Evolutionary conservation across 2,113 vertebrate genomes (phyloP).

Genomic region (Nematolebias whitei): DNA sequence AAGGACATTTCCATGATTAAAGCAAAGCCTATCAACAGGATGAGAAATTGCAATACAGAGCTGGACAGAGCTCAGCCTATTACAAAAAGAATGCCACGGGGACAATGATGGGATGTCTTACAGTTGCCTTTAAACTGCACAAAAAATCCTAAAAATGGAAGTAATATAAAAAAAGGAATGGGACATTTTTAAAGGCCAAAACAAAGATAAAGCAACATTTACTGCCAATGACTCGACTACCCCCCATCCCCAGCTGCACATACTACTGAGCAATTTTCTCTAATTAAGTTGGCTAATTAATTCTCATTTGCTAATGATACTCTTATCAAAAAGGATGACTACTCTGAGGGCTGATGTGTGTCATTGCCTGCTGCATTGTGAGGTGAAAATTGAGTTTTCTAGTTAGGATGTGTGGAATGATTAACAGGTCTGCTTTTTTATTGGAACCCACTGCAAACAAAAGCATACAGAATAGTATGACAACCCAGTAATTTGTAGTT

Average conservation of each 20-base stretch:
- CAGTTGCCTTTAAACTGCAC: not conserved
- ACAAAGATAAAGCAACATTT: not conserved
- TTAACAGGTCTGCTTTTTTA: slow-evolving; percentile 60
- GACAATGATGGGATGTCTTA: not conserved
- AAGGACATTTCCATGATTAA: slow-evolving; percentile 40
- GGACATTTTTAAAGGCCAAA: not conserved
- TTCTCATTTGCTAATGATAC: slow-evolving; percentile 71
- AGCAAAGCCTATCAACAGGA: slow-evolving; percentile 8
- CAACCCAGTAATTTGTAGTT: slow-evolving; percentile 3
- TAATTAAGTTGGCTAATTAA: slow-evolving; percentile 74
- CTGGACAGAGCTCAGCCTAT: slow-evolving; percentile 3
- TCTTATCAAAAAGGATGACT: slow-evolving; percentile 54
- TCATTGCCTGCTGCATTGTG: slow-evolving; percentile 25
- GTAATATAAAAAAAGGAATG: slow-evolving; percentile 1
- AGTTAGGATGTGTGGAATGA: slow-evolving; percentile 55
- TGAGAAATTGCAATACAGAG: slow-evolving; percentile 2
- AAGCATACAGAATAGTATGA: not conserved
- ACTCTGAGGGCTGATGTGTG: slow-evolving; percentile 46
- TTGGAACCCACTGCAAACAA: slow-evolving; percentile 26
- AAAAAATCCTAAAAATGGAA: not conserved
- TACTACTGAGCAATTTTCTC: slow-evolving; percentile 34
- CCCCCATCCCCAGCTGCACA: slow-evolving; percentile 7
- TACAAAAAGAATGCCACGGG: not conserved
- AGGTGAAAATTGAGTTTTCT: slow-evolving; percentile 62
- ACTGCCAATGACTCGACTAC: not conserved